Evolutionary conservation across 2,113 vertebrate species (phyloP).

Genomic region (Felis chaus): DNA sequence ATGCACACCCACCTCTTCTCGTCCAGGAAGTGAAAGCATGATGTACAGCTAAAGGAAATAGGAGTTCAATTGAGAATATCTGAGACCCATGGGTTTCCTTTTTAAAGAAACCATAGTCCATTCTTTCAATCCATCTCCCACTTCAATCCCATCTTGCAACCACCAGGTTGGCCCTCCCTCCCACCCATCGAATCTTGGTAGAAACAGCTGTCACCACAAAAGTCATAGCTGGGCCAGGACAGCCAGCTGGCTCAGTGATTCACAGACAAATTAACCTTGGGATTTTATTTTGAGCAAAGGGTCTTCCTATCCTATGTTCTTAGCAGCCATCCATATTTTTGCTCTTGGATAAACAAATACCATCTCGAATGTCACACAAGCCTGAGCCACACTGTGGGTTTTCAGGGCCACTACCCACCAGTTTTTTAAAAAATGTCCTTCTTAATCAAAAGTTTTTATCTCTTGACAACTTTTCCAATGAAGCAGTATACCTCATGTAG

Average conservation of each 20-base stretch:
- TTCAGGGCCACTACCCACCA: background rate
- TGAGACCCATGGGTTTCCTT: constrained; percentile 51
- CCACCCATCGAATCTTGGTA: constrained; percentile 57
- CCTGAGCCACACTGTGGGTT: background rate
- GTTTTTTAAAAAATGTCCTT: background rate
- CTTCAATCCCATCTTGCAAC: constrained; percentile 46
- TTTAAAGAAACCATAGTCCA: constrained; percentile 55
- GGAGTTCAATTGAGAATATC: constrained; percentile 9
- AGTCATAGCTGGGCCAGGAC: constrained; percentile 52
- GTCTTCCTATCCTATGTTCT: constrained; percentile 42
- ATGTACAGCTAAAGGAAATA: background rate
- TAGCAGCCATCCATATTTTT: background rate
- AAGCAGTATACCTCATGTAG: background rate
- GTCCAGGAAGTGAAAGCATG: constrained; percentile 36
- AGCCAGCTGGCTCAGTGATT: constrained; percentile 70
- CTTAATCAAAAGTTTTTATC: constrained; percentile 52
- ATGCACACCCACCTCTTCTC: background rate
- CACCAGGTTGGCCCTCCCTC: constrained; percentile 45
- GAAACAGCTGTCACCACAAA: constrained; percentile 76
- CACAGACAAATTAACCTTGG: constrained; percentile 68
- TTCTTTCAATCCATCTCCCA: constrained; percentile 45
- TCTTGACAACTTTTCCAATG: background rate
- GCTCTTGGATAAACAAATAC: constrained; percentile 32
- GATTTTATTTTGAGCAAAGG: constrained; percentile 72
- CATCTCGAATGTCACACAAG: background rate